phyloP scores from a whole-genome alignment of 2,113 vertebrate genomes.

The Antennarius striatus region DNA sequence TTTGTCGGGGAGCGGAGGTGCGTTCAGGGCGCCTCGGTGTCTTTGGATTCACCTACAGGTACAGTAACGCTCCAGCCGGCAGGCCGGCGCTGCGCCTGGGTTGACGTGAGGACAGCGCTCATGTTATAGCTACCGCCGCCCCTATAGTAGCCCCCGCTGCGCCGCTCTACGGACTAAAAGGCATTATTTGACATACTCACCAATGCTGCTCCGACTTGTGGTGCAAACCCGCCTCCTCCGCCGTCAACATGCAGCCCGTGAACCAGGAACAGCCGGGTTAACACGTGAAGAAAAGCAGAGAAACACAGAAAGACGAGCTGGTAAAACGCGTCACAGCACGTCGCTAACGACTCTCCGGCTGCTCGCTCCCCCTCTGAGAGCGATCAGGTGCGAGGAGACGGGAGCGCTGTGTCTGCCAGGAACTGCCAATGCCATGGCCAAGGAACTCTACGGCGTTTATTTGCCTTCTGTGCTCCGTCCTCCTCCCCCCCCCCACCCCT shows the following conservation, averaged over 20 bases:
- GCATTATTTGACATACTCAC: constrained; percentile 15
- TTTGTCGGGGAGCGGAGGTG: background rate
- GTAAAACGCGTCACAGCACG: constrained; percentile 7
- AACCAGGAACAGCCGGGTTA: background rate
- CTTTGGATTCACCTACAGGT: background rate
- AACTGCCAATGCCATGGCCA: constrained; percentile 50
- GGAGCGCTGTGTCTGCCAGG: constrained; percentile 28
- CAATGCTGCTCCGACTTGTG: background rate
- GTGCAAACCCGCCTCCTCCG: background rate
- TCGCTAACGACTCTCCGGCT: constrained; percentile 13
- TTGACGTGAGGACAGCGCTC: constrained; percentile 71
- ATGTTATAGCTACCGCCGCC: constrained; percentile 41
- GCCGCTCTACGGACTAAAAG: background rate
- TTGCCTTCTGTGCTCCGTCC: constrained; percentile 52
- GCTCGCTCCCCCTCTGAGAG: constrained; percentile 25
- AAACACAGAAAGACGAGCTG: background rate
- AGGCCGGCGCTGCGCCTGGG: constrained; percentile 39
- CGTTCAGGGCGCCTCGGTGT: background rate
- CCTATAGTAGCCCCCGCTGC: background rate
- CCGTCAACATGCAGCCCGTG: constrained; percentile 14
- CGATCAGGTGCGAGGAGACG: constrained; percentile 28
- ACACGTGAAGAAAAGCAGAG: background rate
- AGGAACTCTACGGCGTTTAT: constrained; percentile 36
- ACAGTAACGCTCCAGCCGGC: background rate
- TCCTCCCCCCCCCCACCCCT: constrained; percentile 12